phyloP scores from a whole-genome alignment of 2,888 invertebrate species.

The Galeruca laticollis region DNA sequence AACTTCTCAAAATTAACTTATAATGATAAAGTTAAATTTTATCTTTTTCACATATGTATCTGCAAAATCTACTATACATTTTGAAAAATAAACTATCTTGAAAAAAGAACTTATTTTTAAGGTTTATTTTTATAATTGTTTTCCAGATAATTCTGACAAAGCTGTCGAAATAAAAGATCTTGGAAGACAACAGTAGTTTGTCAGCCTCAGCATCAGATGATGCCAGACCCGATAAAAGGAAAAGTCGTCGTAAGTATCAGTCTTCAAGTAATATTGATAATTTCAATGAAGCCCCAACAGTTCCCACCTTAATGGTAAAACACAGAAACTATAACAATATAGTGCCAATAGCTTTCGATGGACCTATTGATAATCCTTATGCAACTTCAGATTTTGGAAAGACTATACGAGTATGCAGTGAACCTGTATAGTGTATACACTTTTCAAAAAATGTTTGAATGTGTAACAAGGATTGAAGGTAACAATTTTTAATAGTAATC shows the following conservation, averaged over 20 bases:
- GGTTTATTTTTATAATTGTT: background rate
- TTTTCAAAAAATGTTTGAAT: background rate
- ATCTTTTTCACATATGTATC: constrained; percentile 1
- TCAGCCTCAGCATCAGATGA: constrained; percentile 2
- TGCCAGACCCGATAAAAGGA: background rate
- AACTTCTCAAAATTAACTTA: background rate
- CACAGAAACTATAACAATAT: background rate
- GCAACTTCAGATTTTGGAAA: constrained; percentile 1
- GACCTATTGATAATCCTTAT: background rate
- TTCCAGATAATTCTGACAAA: constrained; percentile 2
- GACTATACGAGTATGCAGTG: constrained; percentile 2
- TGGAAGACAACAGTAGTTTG: constrained; percentile 2
- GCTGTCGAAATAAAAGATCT: constrained; percentile 1
- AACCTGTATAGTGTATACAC: constrained; percentile 4
- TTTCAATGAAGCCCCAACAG: constrained; percentile 1
- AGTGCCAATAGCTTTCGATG: background rate
- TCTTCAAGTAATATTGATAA: background rate
- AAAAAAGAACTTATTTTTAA: background rate
- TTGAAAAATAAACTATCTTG: too few relatives aligned
- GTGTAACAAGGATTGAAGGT: constrained; percentile 1
- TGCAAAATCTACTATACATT: background rate
- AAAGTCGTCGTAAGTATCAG: background rate
- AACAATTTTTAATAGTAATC: background rate
- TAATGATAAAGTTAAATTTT: background rate
- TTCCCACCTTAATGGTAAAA: background rate